Base-by-base conservation (phyloP, 1,140 invertebrate species). In the Trichoplusia ni region DNA sequence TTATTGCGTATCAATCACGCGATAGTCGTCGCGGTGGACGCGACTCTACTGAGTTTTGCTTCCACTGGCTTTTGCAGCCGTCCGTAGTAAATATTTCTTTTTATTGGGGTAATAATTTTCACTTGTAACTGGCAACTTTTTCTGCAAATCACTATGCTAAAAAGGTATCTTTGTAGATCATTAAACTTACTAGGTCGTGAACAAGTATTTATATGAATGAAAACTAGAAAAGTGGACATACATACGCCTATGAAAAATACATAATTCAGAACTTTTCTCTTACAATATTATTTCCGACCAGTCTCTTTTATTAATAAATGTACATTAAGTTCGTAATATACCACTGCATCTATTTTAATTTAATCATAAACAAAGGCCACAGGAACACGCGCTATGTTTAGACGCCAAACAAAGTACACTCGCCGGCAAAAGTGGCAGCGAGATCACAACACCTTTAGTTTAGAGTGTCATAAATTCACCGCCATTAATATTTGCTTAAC, bases 1-100 rank as follows among this genome's bases (percentile, higher is more conserved):
- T 89, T 86, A 89, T 80, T 77, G 79, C 65, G 65, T 84, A 86
- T 86, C 84, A 87, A 86, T 89, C 82, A 82, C 75, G 69, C 51
- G 67, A 69, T 51, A 44, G 49, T 42, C 38, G 60, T 40, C 54
- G 38, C 56, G 47, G 62, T 61, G 60, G 23, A 53, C 60, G 33
- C 35, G 42, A 56, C 27, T 58, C 27, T 21, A 35, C 56, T 59
- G 27, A 44, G 38, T 37, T 56, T 56, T 27, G 40, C 38, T 11
- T 59, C 54, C 16, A 18, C 25, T 38, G 40, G 56, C 42, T 19
- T 60, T 60, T 60, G 56, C 40, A 29, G 23, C 23, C 19, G 18
- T 23, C 56, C 42, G 56, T 60, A 60, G 56, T 60, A 60, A 46
- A 60, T 60, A 60, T 60, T 46, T 60, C 42, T 51, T 60, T 60